Evolutionary conservation across 53 echinoderm and acorn worm genomes (phyloP), one percentile per base, ranked within the genome.

Genomic region (Pentamera pediparva): DNA sequence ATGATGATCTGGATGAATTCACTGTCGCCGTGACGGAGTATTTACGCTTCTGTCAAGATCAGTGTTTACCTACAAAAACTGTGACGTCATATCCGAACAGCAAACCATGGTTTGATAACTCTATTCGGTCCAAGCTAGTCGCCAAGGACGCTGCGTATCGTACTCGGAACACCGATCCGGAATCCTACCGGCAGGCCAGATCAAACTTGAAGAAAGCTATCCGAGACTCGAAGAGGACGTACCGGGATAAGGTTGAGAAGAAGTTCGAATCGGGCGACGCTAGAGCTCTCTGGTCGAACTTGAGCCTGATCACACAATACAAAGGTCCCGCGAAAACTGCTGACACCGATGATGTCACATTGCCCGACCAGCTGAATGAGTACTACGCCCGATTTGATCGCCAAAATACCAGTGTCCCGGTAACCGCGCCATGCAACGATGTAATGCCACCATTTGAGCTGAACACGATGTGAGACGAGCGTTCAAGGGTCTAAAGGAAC

Each of bases 321-420:
- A 62, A 63, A 37, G 20, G 35, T 33, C 63, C 13, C 56, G 30
- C 57, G 35, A 37, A 61, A 50, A 39, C 60, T 3, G 40, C 41
- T 37, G 21, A 53, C 5, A 13, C 82, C 11, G 56, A 65, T 65
- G 82, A 82, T 35, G 54, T 61, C 31, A 45, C 80, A 70, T 32
- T 82, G 20, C 82, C 75, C 37, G 30, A 82, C 55, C 64, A 55
- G 12, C 75, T 82, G 38, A 82, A 75, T 41, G 38, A 62, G 37
- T 82, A 65, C 76, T 75, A 75, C 43, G 56, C 75, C 64, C 82
- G 63, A 37, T 75, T 82, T 54, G 62, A 82, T 38, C 53, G 54
- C 32, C 28, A 53, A 38, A 69, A 51, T 39, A 37, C 1, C 8
- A 56, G 71, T 57, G 21, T 19, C 28, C 43, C 61, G 53, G 63